Conservation (phyloP, 2,797 vertebrate genomes). For the Sarcophilus harrisii region DNA sequence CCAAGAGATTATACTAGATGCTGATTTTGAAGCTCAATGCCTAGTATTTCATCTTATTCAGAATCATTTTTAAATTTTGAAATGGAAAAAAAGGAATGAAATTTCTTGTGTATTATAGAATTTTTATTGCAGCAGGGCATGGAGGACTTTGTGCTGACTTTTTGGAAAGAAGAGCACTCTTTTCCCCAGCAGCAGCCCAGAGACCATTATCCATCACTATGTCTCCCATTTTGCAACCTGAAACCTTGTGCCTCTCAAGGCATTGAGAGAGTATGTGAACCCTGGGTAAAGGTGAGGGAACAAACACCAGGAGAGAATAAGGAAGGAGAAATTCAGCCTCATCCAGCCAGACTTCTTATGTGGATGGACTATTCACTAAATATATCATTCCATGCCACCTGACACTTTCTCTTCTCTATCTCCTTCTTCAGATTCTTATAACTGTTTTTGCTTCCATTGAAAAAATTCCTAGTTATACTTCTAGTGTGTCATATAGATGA, state of each 20-base stretch:
- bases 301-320: too few relatives aligned
- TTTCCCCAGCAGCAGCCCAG: neutral
- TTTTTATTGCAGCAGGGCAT: neutral
- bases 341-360: too few relatives aligned
- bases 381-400: too few relatives aligned
- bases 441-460: too few relatives aligned
- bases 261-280: neutral
- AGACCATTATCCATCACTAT: neutral
- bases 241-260: neutral
- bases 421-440: too few relatives aligned
- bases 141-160: neutral
- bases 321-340: too few relatives aligned
- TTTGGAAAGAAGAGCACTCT: neutral
- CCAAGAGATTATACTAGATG: neutral
- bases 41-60: neutral
- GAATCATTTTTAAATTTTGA: neutral
- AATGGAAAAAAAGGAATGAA: neutral
- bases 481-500: too few relatives aligned
- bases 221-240: neutral
- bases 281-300: neutral
- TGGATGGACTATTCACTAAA: too few relatives aligned
- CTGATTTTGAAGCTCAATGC: neutral
- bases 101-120: neutral
- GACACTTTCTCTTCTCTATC: too few relatives aligned
- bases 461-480: too few relatives aligned